Evolutionary conservation across 2,888 invertebrate species (phyloP), one percentile per base, ranked within the genome.

Genomic region (Coronaproctus castanopsis): DNA sequence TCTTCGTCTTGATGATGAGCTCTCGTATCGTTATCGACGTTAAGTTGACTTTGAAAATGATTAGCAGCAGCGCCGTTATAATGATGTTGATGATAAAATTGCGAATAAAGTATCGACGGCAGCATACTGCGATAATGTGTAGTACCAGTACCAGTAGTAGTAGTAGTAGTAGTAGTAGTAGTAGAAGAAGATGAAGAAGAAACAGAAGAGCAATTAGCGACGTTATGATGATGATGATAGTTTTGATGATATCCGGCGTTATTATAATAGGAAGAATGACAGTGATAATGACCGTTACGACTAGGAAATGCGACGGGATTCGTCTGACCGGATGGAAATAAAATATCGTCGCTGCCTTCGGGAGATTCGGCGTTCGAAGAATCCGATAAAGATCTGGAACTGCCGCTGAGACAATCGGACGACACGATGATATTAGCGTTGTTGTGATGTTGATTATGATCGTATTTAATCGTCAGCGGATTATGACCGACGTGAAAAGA

Each of bases 361-460:
- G 68, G 67, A 8, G 67, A 67, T 60, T 67, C 66, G 5, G 64
- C 63, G 20, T 65, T 83, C 48, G 86, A 87, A 50, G 86, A 87
- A 69, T 84, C 87, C 66, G 86, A 86, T 24, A 87, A 73, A 18
- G 87, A 87, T 52, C 87, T 75, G 0, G 87, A 86, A 1, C 82
- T 81, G 21, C 56, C 57, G 54, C 65, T 63, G 8, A 67, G 55
- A 69, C 70, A 66, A 68, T 71, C 63, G 70, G 61, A 57, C 58
- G 59, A 62, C 69, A 70, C 59, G n/a, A n/a, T n/a, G n/a, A n/a
- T n/a, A n/a, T n/a, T n/a, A 70, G 65, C 63, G 69, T 71, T 19
- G 69, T 64, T 62, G 8, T 71, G 72, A 1, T 70, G 70, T 10
- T 72, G 70, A 10, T 21, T 49, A 71, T 82, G 62, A 85, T 82